Evolutionary conservation across 2,113 vertebrate genomes (phyloP).

Genomic region (Poecilia latipinna): DNA sequence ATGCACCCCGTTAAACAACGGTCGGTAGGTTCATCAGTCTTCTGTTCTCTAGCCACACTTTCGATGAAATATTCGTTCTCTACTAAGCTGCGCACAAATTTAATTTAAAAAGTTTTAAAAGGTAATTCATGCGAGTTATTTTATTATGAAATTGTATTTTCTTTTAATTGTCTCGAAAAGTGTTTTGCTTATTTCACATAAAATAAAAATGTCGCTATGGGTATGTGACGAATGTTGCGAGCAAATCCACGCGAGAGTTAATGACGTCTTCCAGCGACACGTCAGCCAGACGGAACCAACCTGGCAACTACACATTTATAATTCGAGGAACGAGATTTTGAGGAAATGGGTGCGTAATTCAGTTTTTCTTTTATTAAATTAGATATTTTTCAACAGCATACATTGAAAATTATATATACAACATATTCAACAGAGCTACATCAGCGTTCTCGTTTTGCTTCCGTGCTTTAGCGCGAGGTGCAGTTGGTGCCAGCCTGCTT

Average conservation of each 20-base stretch:
- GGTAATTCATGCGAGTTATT: background rate
- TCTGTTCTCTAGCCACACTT: constrained; percentile 34
- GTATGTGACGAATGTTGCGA: constrained; percentile 33
- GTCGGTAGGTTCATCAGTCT: background rate
- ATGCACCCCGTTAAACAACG: constrained; percentile 3
- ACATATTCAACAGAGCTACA: background rate
- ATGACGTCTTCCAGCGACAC: constrained; percentile 62
- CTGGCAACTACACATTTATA: background rate
- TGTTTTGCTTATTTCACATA: background rate
- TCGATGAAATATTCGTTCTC: background rate
- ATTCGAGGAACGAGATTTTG: background rate
- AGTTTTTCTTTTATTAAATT: background rate
- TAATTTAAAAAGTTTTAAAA: background rate
- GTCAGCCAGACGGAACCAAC: constrained; percentile 70
- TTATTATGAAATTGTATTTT: background rate
- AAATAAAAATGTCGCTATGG: background rate
- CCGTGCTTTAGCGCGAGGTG: background rate
- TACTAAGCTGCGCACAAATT: background rate
- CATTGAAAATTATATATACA: background rate
- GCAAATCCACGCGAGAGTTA: background rate
- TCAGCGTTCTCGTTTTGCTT: background rate
- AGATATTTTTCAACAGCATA: background rate
- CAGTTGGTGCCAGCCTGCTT: background rate
- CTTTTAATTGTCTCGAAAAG: background rate
- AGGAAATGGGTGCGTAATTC: constrained; percentile 65